Conservation (phyloP, 1,140 invertebrate species). For the Heliothis virescens region DNA sequence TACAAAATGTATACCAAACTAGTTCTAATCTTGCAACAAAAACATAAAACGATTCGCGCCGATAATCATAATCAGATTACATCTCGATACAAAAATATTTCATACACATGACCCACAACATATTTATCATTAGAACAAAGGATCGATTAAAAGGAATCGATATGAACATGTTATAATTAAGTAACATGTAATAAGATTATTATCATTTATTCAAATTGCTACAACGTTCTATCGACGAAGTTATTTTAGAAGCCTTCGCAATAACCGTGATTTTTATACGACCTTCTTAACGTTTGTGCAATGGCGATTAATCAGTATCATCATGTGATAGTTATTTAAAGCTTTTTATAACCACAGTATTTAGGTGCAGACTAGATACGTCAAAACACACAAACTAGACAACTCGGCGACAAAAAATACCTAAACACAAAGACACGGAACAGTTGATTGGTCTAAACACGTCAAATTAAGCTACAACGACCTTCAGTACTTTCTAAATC, state of each 20-base stretch:
- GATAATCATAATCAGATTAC: slow-evolving; percentile 21
- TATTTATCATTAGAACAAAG: slow-evolving; percentile 55
- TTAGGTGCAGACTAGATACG: too few relatives aligned
- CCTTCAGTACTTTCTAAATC: slow-evolving; percentile 54
- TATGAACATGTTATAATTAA: slow-evolving; percentile 44
- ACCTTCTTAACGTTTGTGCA: too few relatives aligned
- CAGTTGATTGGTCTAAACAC: not conserved
- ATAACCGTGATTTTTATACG: too few relatives aligned
- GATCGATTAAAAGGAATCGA: slow-evolving; percentile 49
- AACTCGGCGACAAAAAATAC: not conserved
- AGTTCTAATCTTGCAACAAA: not conserved
- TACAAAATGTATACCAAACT: too few relatives aligned
- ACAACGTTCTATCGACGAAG: slow-evolving; percentile 31
- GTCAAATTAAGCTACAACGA: not conserved
- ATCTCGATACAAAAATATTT: slow-evolving; percentile 38
- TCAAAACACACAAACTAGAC: not conserved
- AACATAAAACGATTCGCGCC: slow-evolving; percentile 22
- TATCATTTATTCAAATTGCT: slow-evolving; percentile 50
- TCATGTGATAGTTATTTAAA: too few relatives aligned
- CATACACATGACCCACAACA: slow-evolving; percentile 39
- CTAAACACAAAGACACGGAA: not conserved
- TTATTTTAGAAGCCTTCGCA: not conserved
- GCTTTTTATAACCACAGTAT: too few relatives aligned
- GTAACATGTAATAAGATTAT: slow-evolving; percentile 28
- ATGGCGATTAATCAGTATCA: not conserved